These are phyloP conservation scores for Brachionus sp. DNA, from an alignment of 1,140 invertebrate genomes.

Conservation along the genomic window DNA sequence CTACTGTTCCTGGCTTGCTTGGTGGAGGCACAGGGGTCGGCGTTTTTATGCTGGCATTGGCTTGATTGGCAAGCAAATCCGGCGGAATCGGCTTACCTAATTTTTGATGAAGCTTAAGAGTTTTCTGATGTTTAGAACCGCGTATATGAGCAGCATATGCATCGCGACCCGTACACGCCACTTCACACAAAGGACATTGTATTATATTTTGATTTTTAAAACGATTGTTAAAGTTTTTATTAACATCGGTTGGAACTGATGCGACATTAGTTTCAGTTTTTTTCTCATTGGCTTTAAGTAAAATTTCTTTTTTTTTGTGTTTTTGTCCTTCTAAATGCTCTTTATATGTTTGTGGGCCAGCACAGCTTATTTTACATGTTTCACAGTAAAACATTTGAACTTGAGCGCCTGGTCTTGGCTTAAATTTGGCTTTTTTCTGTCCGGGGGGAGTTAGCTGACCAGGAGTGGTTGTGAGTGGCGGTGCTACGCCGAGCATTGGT, in stretches of 20 bases:
- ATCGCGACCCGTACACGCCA: conserved; percentile 93
- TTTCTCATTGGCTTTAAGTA: conserved; percentile 91
- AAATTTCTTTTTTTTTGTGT: conserved; percentile 95
- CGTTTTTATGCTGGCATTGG: neutral
- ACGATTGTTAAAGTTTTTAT: conserved; percentile 46
- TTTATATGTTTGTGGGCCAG: conserved; percentile 88
- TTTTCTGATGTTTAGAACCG: conserved; percentile 93
- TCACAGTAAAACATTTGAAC: conserved; percentile 73
- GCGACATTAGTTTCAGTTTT: conserved; percentile 85
- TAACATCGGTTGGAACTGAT: conserved; percentile 51
- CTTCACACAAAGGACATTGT: conserved; percentile 77
- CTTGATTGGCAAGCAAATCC: neutral
- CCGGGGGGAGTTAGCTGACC: neutral
- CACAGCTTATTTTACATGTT: conserved; percentile 95
- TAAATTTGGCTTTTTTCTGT: conserved; percentile 28
- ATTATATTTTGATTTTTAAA: conserved; percentile 53
- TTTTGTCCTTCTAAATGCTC: conserved; percentile 96
- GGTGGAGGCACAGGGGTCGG: neutral
- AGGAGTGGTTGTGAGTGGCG: neutral
- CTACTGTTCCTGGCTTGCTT: neutral
- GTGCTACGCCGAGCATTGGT: neutral
- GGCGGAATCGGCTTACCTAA: conserved; percentile 94
- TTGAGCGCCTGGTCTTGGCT: neutral
- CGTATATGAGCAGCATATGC: conserved; percentile 95
- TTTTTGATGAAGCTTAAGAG: conserved; percentile 89